A percentile compares a stretch with the other conserved stretches of the same genome.
Evolutionary conservation across 2,888 invertebrate species (phyloP).

Genomic region (Dolichopus griseipennis): DNA sequence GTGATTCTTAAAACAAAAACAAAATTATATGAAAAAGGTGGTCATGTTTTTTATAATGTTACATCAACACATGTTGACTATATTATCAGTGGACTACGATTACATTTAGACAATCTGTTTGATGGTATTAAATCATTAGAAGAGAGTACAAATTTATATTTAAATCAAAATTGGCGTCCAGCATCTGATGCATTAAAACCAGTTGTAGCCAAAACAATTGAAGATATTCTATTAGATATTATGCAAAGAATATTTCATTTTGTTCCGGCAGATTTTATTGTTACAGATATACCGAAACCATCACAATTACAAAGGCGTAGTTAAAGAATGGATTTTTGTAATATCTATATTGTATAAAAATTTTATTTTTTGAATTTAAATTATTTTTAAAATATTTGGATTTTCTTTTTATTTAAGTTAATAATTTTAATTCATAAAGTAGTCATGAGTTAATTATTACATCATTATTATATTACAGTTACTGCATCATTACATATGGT

Average conservation of each 20-base stretch:
- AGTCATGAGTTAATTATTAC: no score
- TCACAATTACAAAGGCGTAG: neutral
- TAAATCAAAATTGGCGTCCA: conserved; percentile 62
- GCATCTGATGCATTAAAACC: conserved; percentile 58
- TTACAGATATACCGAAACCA: conserved; percentile 49
- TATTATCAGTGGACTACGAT: conserved; percentile 52
- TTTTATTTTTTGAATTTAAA: no score
- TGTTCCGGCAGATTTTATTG: conserved; percentile 58
- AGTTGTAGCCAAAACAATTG: conserved; percentile 55
- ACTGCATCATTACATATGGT: no score
- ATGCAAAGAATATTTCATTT: conserved; percentile 56
- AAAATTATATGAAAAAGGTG: conserved; percentile 51
- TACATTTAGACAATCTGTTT: conserved; percentile 58
- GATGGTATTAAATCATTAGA: conserved; percentile 42
- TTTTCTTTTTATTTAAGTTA: no score
- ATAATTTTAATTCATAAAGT: no score
- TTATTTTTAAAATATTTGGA: no score
- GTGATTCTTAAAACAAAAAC: conserved; percentile 56
- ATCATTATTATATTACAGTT: no score
- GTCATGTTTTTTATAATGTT: conserved; percentile 57
- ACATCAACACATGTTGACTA: conserved; percentile 55
- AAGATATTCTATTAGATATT: conserved; percentile 55
- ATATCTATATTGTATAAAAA: no score
- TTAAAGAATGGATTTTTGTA: neutral
- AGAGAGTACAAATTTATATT: conserved; percentile 57